phyloP scores from a whole-genome alignment of 30 jellyfish, hydroid and myxozoan genomes.

The Cassiopea xamachana region DNA sequence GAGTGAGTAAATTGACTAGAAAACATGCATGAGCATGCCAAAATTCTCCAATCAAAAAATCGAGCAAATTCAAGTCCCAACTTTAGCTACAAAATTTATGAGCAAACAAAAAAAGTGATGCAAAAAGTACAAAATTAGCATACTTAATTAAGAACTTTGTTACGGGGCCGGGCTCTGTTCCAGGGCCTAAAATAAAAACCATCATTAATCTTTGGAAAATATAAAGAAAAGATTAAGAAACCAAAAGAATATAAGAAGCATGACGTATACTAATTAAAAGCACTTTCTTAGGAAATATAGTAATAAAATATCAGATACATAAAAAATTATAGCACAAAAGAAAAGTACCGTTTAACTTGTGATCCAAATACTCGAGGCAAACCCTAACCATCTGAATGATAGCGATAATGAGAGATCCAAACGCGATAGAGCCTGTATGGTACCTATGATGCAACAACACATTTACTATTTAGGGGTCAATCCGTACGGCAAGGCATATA shows the following conservation, averaged over 20 bases:
- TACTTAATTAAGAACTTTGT: slow-evolving; percentile 89
- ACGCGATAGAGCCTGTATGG: slow-evolving; percentile 97
- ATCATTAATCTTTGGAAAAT: background rate
- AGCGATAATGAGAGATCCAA: slow-evolving; percentile 96
- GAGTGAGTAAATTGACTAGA: too few species aligned
- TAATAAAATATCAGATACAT: too few species aligned
- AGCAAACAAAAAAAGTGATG: too few species aligned
- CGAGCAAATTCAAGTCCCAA: too few species aligned
- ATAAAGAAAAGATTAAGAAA: too few species aligned
- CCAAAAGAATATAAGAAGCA: too few species aligned
- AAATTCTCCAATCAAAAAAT: too few species aligned
- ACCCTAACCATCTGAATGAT: slow-evolving; percentile 91
- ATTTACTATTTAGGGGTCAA: too few species aligned
- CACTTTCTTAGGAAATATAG: too few species aligned
- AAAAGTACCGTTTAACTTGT: slow-evolving; percentile 80
- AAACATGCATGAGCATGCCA: too few species aligned
- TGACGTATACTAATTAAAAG: too few species aligned
- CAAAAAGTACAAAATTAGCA: background rate
- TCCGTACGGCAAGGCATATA: too few species aligned
- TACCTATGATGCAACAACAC: slow-evolving; percentile 51
- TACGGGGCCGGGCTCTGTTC: slow-evolving; percentile 83
- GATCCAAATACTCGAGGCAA: slow-evolving; percentile 89
- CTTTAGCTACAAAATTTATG: background rate
- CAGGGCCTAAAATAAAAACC: slow-evolving; percentile 46
- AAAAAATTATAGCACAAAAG: background rate